Evolutionary conservation across 2,888 invertebrate genomes (phyloP), one percentile per base, ranked within the genome.

Genomic region (Lymantria dispar): DNA sequence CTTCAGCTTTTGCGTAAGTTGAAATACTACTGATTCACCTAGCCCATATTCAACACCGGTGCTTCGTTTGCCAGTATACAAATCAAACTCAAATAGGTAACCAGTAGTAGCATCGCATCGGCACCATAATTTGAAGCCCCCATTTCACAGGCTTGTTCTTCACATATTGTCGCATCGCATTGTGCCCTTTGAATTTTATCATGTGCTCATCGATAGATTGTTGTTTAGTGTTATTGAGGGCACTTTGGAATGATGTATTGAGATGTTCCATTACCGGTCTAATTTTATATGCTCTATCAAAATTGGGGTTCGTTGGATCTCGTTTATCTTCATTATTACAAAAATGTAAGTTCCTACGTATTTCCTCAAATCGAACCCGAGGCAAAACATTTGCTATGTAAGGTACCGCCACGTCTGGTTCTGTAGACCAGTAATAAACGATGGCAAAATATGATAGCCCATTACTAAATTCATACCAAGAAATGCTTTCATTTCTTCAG

Each of bases 81-180:
- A 30, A 29, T 70, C 39, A 47, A 63, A 70, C 30, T 62, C 43
- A 42, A 57, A 69, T 43, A 70, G 39, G 47, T 62, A 70, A 15
- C 65, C 68, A 36, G 56, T 62, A n/a, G 46, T 14, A 12, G 54
- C 43, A 54, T 69, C 68, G 45, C 56, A 60, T 15, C 65, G 52
- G 13, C 56, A 58, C 71, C 70, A 73, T 13, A 61, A 49, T 42
- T 73, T 68, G 54, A 52, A 69, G 3, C 67, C 71, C n/a, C 22
- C 69, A 39, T 56, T 68, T 70, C 15, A 69, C 64, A 1, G 67
- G 69, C 39, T 73, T 72, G 13, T 54, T 42, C 0, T 64, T 64
- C 66, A 69, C 65, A 45, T 68, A 68, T 42, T 66, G 66, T 44
- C 69, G 69, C 15, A 51, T 51, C 12, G 31, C 36, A 15, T 48